Percentiles rank a stretch among this genome's conserved stretches.
These are phyloP conservation scores for Tenebrio molitor DNA, from an alignment of 1,140 invertebrate genomes.

Conservation along the genomic window DNA sequence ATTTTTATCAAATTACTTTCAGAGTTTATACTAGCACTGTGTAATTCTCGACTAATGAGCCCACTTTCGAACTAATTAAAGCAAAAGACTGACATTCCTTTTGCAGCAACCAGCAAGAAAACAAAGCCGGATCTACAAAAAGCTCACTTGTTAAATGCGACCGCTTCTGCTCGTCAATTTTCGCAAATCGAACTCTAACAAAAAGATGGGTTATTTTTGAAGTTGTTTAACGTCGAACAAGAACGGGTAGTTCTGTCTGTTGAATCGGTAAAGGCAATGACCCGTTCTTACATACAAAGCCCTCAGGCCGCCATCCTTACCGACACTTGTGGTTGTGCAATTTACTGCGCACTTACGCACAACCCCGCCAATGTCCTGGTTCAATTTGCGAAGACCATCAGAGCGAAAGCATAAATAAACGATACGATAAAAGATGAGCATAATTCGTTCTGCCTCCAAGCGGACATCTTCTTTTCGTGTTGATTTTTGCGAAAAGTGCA, in stretches of 20 bases:
- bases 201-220: not conserved
- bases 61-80: too few species aligned
- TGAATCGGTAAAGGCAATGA: conserved; percentile 28
- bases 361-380: conserved; percentile 12
- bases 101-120: too few species aligned
- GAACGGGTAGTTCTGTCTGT: conserved; percentile 12
- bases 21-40: too few species aligned
- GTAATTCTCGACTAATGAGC: too few species aligned
- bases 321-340: conserved; percentile 14
- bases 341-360: conserved; percentile 32
- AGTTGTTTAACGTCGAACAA: conserved; percentile 11
- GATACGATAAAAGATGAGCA: not conserved
- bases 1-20: too few species aligned
- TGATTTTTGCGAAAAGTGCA: too few species aligned
- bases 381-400: conserved; percentile 5
- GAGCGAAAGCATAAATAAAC: not conserved
- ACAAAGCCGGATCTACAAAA: too few species aligned
- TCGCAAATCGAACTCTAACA: too few species aligned
- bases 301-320: conserved; percentile 6
- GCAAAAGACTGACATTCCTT: too few species aligned
- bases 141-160: too few species aligned
- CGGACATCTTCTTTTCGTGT: too few species aligned
- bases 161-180: too few species aligned
- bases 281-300: not conserved
- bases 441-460: not conserved